Conservation (phyloP, 2,888 invertebrate genomes). For the Drosophila fulvimacula region DNA sequence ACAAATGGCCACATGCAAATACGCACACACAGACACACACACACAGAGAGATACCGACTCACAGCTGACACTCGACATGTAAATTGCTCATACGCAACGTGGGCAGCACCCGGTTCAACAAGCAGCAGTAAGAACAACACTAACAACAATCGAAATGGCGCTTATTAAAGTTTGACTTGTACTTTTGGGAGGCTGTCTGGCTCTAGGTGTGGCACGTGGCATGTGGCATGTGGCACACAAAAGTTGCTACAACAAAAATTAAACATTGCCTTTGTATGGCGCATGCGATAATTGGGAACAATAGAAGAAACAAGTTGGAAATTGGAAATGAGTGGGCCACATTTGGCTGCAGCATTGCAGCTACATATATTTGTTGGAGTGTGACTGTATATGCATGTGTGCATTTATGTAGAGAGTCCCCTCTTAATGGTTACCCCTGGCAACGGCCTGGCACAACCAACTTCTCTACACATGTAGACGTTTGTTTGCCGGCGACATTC, state of each 20-base stretch:
- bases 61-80: conserved; percentile 59
- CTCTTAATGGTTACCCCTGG: neutral
- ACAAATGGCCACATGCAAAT: conserved; percentile 31
- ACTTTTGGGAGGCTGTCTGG: conserved; percentile 47
- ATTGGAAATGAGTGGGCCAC: conserved; percentile 9
- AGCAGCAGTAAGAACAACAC: conserved; percentile 27
- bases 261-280: conserved; percentile 68
- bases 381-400: conserved; percentile 22
- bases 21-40: conserved; percentile 14
- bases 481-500: conserved; percentile 78
- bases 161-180: conserved; percentile 74
- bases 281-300: conserved; percentile 74
- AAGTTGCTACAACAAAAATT: conserved; percentile 71
- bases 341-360: conserved; percentile 52
- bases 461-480: conserved; percentile 48
- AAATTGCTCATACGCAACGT: conserved; percentile 74
- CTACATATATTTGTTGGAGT: neutral
- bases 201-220: conserved; percentile 19
- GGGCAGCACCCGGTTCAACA: conserved; percentile 45
- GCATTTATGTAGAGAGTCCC: neutral
- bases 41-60: conserved; percentile 21
- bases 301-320: conserved; percentile 59
- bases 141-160: conserved; percentile 49
- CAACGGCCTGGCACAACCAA: neutral
- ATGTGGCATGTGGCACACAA: conserved; percentile 25